Evolutionary conservation across 2,888 invertebrate species (phyloP), one percentile per base, ranked within the genome.

Genomic region (Lysandra bellargus): DNA sequence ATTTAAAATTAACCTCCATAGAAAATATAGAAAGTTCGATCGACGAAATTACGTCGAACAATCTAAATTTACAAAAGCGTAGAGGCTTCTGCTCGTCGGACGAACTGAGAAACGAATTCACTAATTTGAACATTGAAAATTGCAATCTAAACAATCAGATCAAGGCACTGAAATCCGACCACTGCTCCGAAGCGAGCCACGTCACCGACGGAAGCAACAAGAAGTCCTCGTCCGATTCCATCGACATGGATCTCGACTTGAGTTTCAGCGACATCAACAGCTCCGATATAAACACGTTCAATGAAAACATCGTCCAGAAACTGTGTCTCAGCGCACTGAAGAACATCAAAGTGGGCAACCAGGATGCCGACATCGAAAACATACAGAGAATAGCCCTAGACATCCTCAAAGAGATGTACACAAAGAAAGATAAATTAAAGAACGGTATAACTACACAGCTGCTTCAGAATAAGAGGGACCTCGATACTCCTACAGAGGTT

Each of bases 61-160:
- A 89, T 81, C 83, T 95, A 69, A 93, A 92, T 82, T 88, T 93
- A 73, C 94, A 95, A 84, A 95, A 95, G 86, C 92, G 96, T 3
- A 89, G 95, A 79, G 95, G 95, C 7, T 95, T 96, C 83, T 95
- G 95, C 85, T 95, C 95, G 1, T 92, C 95, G 17, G 95, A 93
- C 84, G 95, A 95, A 82, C 85, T 95, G 23, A 91, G 91, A 83
- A 89, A 93, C 77, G 90, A 91, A 82, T 88, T 93, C 78, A 88
- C 88, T 23, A 91, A 92, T 84, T 84, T 92, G 57, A 90, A 90
- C 83, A 81, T 93, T 69, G 89, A 90, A 78, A 87, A 88, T 14
- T 89, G 90, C 83, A 90, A 91, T 82, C 86, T 89, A 0, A 90
- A 88, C 83, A 90, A 89, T 84, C 88, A 89, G 81, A 88, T 89